A percentile compares a stretch with the other conserved stretches of the same genome.
Conservation (phyloP, 2,888 invertebrate species). For the Falcaria lacertinaria region DNA sequence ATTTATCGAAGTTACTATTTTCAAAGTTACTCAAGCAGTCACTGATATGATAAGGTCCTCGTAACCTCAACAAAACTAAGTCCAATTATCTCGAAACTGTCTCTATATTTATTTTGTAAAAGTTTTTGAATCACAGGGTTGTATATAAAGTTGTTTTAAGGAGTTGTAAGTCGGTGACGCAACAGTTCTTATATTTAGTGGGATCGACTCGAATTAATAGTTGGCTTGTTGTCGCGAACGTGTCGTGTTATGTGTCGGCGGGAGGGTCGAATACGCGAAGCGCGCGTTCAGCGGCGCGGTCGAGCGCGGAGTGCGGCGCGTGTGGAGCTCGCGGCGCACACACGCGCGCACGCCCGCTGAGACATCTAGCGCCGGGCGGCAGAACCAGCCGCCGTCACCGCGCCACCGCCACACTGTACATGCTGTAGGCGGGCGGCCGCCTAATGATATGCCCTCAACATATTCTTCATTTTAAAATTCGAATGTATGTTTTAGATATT, state of each 20-base stretch:
- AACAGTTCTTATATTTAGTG: conserved; percentile 51
- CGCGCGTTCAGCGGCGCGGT: conserved; percentile 73
- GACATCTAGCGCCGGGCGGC: conserved; percentile 70
- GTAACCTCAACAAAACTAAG: conserved; percentile 34
- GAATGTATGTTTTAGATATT: no score
- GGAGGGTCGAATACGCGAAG: conserved; percentile 50
- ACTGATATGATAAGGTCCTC: conserved; percentile 51
- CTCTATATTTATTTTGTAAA: conserved; percentile 8
- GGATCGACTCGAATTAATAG: conserved; percentile 27
- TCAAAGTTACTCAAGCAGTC: conserved; percentile 43
- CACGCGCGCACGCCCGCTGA: conserved; percentile 51
- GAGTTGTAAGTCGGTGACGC: conserved; percentile 37
- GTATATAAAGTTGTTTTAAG: conserved; percentile 29
- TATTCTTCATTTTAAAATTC: no score
- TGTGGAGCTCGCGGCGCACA: conserved; percentile 62
- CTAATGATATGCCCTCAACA: conserved; percentile 19
- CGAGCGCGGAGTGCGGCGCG: conserved; percentile 74
- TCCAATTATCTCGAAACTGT: conserved; percentile 28
- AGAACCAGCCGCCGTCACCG: conserved; percentile 31
- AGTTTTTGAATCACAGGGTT: not conserved
- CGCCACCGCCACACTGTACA: conserved; percentile 25
- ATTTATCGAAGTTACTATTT: conserved; percentile 11
- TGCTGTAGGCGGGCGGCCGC: conserved; percentile 50
- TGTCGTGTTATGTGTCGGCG: conserved; percentile 47
- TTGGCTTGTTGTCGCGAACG: conserved; percentile 61